Evolutionary conservation across 2,888 invertebrate species (phyloP).

Genomic region (Lasius fuliginosus): DNA sequence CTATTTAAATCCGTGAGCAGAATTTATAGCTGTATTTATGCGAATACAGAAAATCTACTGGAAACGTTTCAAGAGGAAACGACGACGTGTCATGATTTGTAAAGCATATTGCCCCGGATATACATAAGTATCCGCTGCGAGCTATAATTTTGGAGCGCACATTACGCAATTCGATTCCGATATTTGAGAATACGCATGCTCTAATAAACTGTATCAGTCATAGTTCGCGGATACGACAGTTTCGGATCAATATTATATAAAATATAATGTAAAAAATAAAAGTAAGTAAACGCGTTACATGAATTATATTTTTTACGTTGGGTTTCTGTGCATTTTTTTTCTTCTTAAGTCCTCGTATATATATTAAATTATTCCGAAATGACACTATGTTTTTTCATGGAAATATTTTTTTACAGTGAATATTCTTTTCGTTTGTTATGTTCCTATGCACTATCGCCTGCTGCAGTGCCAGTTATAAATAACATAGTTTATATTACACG

Average conservation of each 20-base stretch:
- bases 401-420: background rate
- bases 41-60: conserved; percentile 58
- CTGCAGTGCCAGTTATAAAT: background rate
- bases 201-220: conserved; percentile 6
- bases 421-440: background rate
- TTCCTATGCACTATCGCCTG: background rate
- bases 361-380: background rate
- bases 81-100: conserved; percentile 10
- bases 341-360: no score
- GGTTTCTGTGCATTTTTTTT: background rate
- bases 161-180: conserved; percentile 40
- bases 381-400: background rate
- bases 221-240: background rate
- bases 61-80: conserved; percentile 56
- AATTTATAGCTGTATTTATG: conserved; percentile 48
- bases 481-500: conserved; percentile 3
- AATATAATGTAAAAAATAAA: conserved; percentile 7
- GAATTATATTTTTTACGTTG: background rate
- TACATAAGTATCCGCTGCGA: conserved; percentile 58
- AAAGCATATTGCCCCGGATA: conserved; percentile 29
- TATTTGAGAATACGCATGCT: background rate
- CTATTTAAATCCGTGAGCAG: conserved; percentile 56
- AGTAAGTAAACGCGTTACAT: background rate
- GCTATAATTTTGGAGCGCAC: conserved; percentile 59
- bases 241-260: background rate